Evolutionary conservation across 2,888 invertebrate genomes (phyloP), one percentile per base, ranked within the genome.

Genomic region (Spilarctia lutea): DNA sequence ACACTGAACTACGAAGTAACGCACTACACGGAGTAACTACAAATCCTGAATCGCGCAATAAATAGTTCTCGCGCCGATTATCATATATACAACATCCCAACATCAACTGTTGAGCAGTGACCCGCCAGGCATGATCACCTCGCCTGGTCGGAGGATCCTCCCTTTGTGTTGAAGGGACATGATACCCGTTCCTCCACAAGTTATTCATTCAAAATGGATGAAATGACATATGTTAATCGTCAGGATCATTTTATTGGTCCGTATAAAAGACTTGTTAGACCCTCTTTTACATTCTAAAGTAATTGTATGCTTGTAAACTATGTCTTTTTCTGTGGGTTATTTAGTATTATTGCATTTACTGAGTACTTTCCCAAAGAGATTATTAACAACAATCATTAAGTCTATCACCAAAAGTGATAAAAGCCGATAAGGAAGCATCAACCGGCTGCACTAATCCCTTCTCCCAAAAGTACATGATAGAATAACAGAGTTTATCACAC

Each of bases 351-450:
- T 60, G 60, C 60, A 20, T 45, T 18, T 30, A 68, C 45, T 7
- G 20, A 30, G 45, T 68, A 42, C 42, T 68, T 68, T 68, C 67
- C 67, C 67, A 68, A 30, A 45, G 67, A 20, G 67, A 45, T 68
- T 45, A 68, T 45, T n/a, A 42, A 42, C 20, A 68, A 68, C 67
- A 45, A 67, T 42, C 27, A 67, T 67, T 67, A 42, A 11, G 27
- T 42, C 45, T 68, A 42, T 68, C 45, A 20, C 30, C 67, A 68
- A 68, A 68, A 68, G 18, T 60, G 27, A 60, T 60, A 60, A 60
- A 27, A 60, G 7, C 3, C 16, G 60, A 60, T 60, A 60, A 60
- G 27, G 27, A 60, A 60, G 60, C 27, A 27, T 4, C 27, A 60
- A 27, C 60, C 6, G 27, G 60, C 27, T 27, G 60, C 60, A 60